These are phyloP conservation scores for Lepidiolamprologus cunningtoni DNA, from an alignment of 2,113 vertebrate species.

Conservation along the genomic window DNA sequence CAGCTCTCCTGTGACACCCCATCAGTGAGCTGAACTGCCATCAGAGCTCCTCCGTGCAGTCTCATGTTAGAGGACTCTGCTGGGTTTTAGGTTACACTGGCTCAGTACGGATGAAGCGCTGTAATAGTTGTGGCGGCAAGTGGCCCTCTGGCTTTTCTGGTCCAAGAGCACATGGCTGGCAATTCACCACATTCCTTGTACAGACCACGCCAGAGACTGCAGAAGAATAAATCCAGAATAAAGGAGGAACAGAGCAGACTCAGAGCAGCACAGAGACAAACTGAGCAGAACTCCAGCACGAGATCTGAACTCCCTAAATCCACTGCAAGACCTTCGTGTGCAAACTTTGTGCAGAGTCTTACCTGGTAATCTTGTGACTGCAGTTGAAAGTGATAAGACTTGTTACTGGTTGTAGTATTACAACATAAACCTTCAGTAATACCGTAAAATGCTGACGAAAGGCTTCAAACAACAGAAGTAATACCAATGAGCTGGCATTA, in stretches of 20 bases:
- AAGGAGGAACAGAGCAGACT: neutral
- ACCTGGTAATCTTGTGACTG: neutral
- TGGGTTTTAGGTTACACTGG: conserved; percentile 42
- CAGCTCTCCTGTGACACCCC: conserved; percentile 40
- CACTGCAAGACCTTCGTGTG: neutral
- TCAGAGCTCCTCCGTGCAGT: neutral
- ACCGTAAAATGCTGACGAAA: neutral
- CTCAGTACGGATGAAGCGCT: neutral
- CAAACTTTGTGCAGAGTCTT: neutral
- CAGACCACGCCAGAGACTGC: neutral
- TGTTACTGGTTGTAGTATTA: neutral
- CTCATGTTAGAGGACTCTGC: neutral
- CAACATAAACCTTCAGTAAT: neutral
- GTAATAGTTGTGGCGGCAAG: conserved; percentile 31
- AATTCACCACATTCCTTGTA: conserved; percentile 12
- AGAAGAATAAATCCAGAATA: neutral
- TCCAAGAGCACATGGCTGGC: conserved; percentile 45
- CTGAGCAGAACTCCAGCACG: neutral
- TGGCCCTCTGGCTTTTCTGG: conserved; percentile 33
- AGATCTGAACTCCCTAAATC: neutral
- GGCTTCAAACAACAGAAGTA: neutral
- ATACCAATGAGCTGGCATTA: neutral
- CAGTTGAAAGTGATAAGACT: neutral
- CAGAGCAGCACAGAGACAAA: neutral
- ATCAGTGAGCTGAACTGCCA: conserved; percentile 6